Percentiles rank a stretch among this genome's conserved stretches.
Conservation (phyloP, 2,797 vertebrate genomes). For the Phataginus tetradactyla region DNA sequence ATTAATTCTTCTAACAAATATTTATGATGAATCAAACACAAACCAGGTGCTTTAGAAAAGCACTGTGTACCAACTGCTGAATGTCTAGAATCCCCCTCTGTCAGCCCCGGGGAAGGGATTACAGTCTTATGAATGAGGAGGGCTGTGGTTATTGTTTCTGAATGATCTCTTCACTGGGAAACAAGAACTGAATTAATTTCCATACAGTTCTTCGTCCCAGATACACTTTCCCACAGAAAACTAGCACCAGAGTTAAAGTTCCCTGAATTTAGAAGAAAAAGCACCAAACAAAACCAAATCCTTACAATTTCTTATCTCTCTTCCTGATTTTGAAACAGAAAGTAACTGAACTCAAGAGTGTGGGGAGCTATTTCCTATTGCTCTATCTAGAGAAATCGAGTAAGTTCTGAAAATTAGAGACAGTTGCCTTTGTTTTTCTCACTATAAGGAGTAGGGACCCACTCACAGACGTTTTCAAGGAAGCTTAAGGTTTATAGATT, state of each 20-base stretch:
- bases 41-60: neutral
- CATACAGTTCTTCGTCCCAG: neutral
- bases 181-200: neutral
- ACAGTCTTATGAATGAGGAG: neutral
- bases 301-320: neutral
- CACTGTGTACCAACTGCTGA: neutral
- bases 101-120: neutral
- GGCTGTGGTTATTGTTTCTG: neutral
- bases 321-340: constrained; percentile 30
- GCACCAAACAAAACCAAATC: neutral
- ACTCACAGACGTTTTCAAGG: neutral
- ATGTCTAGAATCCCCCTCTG: neutral
- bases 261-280: neutral
- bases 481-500: neutral
- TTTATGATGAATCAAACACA: neutral
- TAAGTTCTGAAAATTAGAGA: neutral
- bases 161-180: neutral
- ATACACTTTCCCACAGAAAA: constrained; percentile 9
- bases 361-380: neutral
- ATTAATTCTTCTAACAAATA: neutral
- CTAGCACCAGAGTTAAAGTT: neutral
- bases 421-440: neutral
- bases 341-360: neutral
- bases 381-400: neutral
- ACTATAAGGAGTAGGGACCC: neutral